Percentiles rank a stretch among this genome's conserved stretches.
Conservation (phyloP, 2,797 vertebrate genomes). For the Anabacerthia variegaticeps region DNA sequence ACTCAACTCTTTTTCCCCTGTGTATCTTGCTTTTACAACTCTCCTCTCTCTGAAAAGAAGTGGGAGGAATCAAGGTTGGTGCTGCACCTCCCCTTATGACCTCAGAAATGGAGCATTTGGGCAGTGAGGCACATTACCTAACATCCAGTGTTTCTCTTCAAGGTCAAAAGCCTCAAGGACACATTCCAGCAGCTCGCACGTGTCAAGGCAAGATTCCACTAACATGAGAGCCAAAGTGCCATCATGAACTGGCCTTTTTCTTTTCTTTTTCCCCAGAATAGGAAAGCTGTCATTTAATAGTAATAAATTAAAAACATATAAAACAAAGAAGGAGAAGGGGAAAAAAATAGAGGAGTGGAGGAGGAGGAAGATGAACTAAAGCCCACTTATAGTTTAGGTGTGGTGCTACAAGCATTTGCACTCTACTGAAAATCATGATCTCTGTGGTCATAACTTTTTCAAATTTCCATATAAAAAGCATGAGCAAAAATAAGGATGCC, state of each 20-base stretch:
- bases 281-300: not conserved
- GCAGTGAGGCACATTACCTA: not conserved
- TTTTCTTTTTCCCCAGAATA: not conserved
- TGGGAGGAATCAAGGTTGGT: not conserved
- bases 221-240: not conserved
- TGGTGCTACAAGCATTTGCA: conserved; percentile 25
- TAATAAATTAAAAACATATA: not conserved
- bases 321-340: not conserved
- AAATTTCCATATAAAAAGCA: conserved; percentile 62
- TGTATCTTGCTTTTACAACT: not conserved
- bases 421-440: conserved; percentile 51
- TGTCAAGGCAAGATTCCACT: not conserved
- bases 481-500: conserved; percentile 40
- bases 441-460: conserved; percentile 36
- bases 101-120: conserved; percentile 23
- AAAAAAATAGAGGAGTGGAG: not conserved
- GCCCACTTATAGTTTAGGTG: conserved; percentile 44
- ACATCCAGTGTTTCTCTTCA: not conserved
- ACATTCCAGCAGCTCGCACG: not conserved
- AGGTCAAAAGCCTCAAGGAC: conserved; percentile 10
- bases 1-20: not conserved
- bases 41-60: not conserved
- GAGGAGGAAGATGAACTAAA: conserved; percentile 3
- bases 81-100: conserved; percentile 16
- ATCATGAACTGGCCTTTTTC: not conserved